Evolutionary conservation across 2,888 invertebrate species (phyloP), one percentile per base, ranked within the genome.

Genomic region (Trissoscelio sp.): DNA sequence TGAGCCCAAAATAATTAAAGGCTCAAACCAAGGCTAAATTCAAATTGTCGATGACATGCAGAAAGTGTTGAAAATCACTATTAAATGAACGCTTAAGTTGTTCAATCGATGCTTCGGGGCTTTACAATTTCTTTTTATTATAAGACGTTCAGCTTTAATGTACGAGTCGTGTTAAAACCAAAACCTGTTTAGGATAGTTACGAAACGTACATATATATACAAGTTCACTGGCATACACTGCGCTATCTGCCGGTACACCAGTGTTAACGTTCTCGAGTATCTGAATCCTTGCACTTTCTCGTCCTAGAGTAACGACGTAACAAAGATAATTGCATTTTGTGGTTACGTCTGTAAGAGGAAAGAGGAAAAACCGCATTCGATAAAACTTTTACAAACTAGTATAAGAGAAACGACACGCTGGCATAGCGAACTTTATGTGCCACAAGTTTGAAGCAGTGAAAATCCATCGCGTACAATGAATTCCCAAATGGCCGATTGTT

Each of bases 131-230:
- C 66, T 73, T 79, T 69, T 51, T 37, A 72, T 67, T 74, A 53
- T 70, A 75, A 79, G 77, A 81, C 80, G 80, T 82, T 82, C 81
- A 85, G 86, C 86, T 87, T 89, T 89, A 89, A 89, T 89, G 89
- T 87, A 86, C 85, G 86, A 89, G 87, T 87, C 88, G 82, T 89
- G 89, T 89, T 87, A 83, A 84, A 86, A 85, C 83, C 83, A 84
- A 87, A 87, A 87, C 85, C 87, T 86, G 87, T 88, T 89, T 88
- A 83, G 85, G 69, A 81, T 86, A 88, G 88, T 88, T 89, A 86
- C 82, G 83, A 81, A 81, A 67, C 37, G 64, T n/a, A n/a, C n/a
- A n/a, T n/a, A n/a, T n/a, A n/a, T 69, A 77, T 18, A 60, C 60
- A 82, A 82, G 75, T 79, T 82, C 39, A 51, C 75, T 53, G n/a